Evolutionary conservation across 2,797 vertebrate species (phyloP).

Genomic region (Phrynocephalus forsythii): DNA sequence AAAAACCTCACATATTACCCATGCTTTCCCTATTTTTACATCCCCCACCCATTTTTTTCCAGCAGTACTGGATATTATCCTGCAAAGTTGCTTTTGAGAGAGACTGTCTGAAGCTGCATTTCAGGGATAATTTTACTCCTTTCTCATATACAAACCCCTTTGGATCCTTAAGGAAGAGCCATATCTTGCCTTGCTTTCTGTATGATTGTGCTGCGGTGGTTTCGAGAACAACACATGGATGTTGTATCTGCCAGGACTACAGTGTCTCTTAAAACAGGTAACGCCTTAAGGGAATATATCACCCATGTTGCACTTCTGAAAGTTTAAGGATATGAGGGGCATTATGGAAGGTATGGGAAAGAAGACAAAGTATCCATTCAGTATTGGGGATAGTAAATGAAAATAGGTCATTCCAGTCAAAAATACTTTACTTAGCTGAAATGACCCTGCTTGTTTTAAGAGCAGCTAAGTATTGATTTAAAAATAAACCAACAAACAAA

Average conservation of each 20-base stretch:
- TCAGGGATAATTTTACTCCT: too few species aligned
- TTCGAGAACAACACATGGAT: neutral
- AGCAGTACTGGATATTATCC: too few species aligned
- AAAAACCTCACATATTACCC: too few species aligned
- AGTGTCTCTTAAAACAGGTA: neutral
- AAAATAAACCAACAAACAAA: constrained; percentile 8
- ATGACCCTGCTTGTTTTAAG: constrained; percentile 6
- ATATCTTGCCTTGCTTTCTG: neutral
- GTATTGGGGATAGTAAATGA: neutral
- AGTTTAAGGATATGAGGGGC: neutral
- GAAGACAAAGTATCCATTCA: neutral
- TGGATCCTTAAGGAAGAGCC: neutral
- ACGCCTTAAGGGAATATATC: neutral
- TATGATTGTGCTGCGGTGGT: neutral
- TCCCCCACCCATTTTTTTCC: too few species aligned
- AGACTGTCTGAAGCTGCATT: too few species aligned
- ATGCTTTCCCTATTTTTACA: too few species aligned
- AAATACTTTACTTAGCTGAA: constrained; percentile 3
- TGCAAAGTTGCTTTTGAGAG: too few species aligned
- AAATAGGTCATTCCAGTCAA: constrained; percentile 1
- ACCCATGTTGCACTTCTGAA: neutral
- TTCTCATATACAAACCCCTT: neutral
- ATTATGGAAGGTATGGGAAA: neutral
- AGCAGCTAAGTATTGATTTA: constrained; percentile 16
- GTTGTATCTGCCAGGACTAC: neutral